Evolutionary conservation across 35 echinoderm and acorn worm species (phyloP).

Genomic region (Patiria miniata): DNA sequence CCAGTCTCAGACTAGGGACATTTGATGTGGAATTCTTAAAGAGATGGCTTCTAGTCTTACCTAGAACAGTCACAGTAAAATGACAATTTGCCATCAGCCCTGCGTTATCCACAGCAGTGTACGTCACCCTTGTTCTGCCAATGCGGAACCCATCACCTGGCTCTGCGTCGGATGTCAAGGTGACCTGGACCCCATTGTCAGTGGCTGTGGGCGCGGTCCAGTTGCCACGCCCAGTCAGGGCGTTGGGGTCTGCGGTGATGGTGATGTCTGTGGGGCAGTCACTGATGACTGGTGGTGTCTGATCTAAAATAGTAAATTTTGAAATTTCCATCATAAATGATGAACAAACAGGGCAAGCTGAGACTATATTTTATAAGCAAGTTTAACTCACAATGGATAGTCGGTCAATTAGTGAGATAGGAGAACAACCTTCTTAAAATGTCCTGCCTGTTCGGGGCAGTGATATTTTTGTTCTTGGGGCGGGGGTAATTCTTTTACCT

Average conservation of each 20-base stretch:
- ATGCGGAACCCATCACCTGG: slow-evolving; percentile 1
- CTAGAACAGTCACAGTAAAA: slow-evolving; percentile 1
- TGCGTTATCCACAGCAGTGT: slow-evolving; percentile 22
- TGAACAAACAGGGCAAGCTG: no score
- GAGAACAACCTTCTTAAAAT: no score
- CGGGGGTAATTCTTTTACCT: no score
- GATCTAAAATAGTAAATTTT: no score
- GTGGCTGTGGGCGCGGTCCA: slow-evolving; percentile 7
- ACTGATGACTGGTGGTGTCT: slow-evolving; percentile 30
- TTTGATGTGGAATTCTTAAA: no score
- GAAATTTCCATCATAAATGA: no score
- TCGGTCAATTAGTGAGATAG: no score
- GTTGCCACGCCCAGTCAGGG: slow-evolving; percentile 7
- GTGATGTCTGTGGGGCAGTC: slow-evolving; percentile 34
- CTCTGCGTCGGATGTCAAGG: background rate
- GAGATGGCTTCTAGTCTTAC: background rate
- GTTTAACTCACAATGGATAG: no score
- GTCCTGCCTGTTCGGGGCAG: no score
- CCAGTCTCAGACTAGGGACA: background rate
- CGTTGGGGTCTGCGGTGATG: background rate
- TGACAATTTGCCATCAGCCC: slow-evolving; percentile 1
- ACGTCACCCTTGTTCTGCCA: slow-evolving; percentile 4
- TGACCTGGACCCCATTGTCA: background rate
- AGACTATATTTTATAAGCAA: no score
- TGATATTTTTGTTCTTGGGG: no score